A percentile compares a stretch with the other conserved stretches of the same genome.
Conservation (phyloP, 2,888 invertebrate species). For the Phalera bucephala region DNA sequence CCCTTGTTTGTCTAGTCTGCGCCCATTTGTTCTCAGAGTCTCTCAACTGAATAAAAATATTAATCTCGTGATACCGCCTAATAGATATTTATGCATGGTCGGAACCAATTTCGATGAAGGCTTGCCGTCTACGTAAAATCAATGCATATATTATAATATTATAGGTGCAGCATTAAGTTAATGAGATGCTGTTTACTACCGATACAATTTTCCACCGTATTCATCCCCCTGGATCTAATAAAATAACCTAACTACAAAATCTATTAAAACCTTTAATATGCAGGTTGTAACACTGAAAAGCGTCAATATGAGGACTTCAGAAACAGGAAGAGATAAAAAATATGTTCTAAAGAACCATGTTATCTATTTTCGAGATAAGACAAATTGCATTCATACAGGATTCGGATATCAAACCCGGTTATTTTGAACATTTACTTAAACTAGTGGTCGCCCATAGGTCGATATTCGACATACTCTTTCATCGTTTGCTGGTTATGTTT, state of each 20-base stretch:
- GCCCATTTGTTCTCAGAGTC: conserved; percentile 53
- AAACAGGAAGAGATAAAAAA: no score
- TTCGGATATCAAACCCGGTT: no score
- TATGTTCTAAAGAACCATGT: no score
- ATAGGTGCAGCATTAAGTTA: conserved; percentile 62
- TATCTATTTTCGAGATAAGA: no score
- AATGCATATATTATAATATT: conserved; percentile 41
- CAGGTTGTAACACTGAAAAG: no score
- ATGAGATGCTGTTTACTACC: conserved; percentile 67
- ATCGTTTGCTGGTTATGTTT: no score
- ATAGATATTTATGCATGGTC: conserved; percentile 80
- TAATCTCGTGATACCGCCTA: conserved; percentile 67
- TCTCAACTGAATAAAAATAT: conserved; percentile 73
- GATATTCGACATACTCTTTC: no score
- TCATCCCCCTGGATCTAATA: conserved; percentile 19
- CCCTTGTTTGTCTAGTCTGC: conserved; percentile 73
- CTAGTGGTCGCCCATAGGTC: no score
- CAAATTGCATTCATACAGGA: no score
- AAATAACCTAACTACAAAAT: neutral
- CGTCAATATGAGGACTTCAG: no score
- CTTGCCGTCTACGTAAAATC: conserved; percentile 35
- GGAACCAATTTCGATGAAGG: conserved; percentile 71
- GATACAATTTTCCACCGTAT: conserved; percentile 54
- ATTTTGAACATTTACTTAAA: no score
- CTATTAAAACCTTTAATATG: neutral